Percentiles rank a stretch among this genome's conserved stretches.
Evolutionary conservation across 2,888 invertebrate genomes (phyloP).

Genomic region (Spodoptera littoralis): DNA sequence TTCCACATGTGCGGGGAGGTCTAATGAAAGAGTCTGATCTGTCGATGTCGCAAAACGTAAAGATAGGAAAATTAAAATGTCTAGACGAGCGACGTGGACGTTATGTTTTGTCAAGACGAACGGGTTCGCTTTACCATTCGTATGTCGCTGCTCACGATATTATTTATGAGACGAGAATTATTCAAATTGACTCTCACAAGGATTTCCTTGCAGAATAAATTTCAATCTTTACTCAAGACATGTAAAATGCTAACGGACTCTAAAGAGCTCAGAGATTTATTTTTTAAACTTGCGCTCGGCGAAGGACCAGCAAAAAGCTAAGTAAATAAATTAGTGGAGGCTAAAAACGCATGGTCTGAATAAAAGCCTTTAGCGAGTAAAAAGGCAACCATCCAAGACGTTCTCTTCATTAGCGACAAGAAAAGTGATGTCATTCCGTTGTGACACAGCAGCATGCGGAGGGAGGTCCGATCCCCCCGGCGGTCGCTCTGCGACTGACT

Average conservation of each 20-base stretch:
- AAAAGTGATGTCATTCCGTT: conserved; percentile 88
- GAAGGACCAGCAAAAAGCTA: conserved; percentile 58
- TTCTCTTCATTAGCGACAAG: conserved; percentile 88
- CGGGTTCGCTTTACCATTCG: conserved; percentile 53
- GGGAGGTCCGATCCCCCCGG: conserved; percentile 82
- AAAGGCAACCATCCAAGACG: conserved; percentile 82
- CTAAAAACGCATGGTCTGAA: conserved; percentile 68
- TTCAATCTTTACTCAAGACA: conserved; percentile 44
- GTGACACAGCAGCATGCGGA: conserved; percentile 81
- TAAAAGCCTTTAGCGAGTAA: conserved; percentile 71
- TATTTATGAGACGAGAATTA: conserved; percentile 67
- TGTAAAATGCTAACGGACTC: conserved; percentile 38
- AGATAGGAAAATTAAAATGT: conserved; percentile 88
- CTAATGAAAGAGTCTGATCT: conserved; percentile 84
- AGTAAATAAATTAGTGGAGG: conserved; percentile 68
- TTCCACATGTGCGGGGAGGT: conserved; percentile 75
- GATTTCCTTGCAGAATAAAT: conserved; percentile 58
- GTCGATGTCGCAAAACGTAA: conserved; percentile 76
- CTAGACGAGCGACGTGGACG: conserved; percentile 78
- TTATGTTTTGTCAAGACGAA: conserved; percentile 77
- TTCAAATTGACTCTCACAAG: conserved; percentile 61
- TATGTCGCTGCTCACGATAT: conserved; percentile 60
- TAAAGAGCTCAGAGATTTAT: conserved; percentile 41
- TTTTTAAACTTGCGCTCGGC: conserved; percentile 30
- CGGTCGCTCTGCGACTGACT: conserved; percentile 85